Percentiles rank a stretch among this genome's conserved stretches.
Evolutionary conservation across 2,113 vertebrate species (phyloP).

Genomic region (Scomber japonicus): DNA sequence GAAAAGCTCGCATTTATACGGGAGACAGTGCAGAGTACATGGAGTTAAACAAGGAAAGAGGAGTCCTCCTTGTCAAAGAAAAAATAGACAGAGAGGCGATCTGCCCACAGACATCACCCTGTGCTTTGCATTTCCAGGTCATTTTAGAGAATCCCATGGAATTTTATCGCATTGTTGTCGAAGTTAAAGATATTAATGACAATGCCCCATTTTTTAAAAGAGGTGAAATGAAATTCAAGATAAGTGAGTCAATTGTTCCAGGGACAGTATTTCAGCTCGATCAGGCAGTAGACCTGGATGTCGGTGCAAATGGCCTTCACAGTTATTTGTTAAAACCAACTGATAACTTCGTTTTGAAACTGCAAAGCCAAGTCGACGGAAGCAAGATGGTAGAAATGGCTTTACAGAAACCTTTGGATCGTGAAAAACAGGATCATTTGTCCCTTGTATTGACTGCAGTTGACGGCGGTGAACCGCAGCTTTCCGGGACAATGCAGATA

Average conservation of each 20-base stretch:
- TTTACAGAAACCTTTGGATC: constrained; percentile 61
- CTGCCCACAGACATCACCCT: constrained; percentile 78
- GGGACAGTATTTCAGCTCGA: constrained; percentile 79
- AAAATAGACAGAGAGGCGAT: constrained; percentile 87
- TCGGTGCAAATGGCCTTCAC: constrained; percentile 80
- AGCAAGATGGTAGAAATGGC: constrained; percentile 61
- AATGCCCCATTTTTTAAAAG: constrained; percentile 81
- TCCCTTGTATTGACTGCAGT: constrained; percentile 62
- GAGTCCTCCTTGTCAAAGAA: constrained; percentile 78
- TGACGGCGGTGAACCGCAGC: constrained; percentile 54
- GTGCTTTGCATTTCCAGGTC: constrained; percentile 83
- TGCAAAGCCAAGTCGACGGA: constrained; percentile 47
- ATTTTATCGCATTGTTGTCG: constrained; percentile 77
- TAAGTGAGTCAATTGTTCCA: constrained; percentile 74
- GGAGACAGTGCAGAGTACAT: constrained; percentile 78
- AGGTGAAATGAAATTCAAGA: constrained; percentile 77
- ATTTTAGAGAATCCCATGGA: constrained; percentile 85
- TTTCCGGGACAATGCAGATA: constrained; percentile 49
- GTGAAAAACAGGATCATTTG: constrained; percentile 38
- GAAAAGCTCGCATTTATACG: constrained; percentile 79
- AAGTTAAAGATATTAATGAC: constrained; percentile 85
- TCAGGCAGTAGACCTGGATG: constrained; percentile 82
- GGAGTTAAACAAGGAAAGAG: constrained; percentile 70
- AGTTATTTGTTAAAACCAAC: constrained; percentile 79
- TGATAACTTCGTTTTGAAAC: constrained; percentile 67